Conservation (phyloP, 2,797 vertebrate genomes). For the Acipenser ruthenus region DNA sequence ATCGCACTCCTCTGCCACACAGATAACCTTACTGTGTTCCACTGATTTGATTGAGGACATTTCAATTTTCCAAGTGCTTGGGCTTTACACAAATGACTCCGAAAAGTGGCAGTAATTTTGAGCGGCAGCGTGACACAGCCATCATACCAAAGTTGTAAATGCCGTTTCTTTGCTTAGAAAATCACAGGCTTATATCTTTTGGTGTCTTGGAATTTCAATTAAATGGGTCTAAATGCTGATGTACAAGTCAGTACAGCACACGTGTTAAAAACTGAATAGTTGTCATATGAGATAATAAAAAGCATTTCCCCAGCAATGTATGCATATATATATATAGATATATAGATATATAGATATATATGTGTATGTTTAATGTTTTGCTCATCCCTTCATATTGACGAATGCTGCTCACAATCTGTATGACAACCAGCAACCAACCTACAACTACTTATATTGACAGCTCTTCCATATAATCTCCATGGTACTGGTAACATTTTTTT, state of each 20-base stretch:
- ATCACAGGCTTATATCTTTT: conserved; percentile 8
- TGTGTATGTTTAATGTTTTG: too few relatives aligned
- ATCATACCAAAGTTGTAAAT: conserved; percentile 14
- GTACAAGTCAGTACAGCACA: conserved; percentile 14
- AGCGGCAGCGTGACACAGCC: conserved; percentile 12
- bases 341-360: too few relatives aligned
- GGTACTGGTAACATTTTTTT: too few relatives aligned
- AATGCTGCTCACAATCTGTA: too few relatives aligned
- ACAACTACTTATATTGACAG: too few relatives aligned
- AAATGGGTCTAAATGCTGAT: conserved; percentile 24
- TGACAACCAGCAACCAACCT: too few relatives aligned
- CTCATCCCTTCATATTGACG: too few relatives aligned
- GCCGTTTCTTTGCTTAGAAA: not conserved
- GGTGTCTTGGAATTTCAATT: conserved; percentile 7
- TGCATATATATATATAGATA: too few relatives aligned
- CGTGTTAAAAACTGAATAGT: too few relatives aligned
- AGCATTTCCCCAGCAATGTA: too few relatives aligned
- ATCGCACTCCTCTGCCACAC: not conserved
- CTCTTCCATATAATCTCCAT: too few relatives aligned
- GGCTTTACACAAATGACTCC: conserved; percentile 8
- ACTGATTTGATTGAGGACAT: conserved; percentile 19
- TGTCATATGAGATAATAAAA: too few relatives aligned
- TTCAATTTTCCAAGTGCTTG: conserved; percentile 19
- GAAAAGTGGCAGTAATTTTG: conserved; percentile 7
- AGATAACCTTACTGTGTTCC: conserved; percentile 10